Conservation (phyloP, 2,113 vertebrate genomes). For the Nesoenas mayeri region DNA sequence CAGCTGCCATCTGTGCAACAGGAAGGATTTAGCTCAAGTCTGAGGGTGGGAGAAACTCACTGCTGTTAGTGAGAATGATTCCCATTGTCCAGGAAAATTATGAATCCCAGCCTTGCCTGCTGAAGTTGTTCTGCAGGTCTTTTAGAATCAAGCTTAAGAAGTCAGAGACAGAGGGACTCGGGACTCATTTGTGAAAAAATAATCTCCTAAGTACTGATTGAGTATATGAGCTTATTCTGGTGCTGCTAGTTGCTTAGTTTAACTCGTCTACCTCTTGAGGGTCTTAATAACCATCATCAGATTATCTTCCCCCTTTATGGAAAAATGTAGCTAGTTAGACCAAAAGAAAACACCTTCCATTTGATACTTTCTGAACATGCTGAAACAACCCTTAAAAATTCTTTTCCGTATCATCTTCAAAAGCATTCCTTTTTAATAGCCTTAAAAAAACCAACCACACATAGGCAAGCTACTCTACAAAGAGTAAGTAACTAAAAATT, state of each 20-base stretch:
- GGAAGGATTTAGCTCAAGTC: background rate
- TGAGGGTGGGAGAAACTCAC: background rate
- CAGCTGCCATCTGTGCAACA: background rate
- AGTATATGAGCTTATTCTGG: background rate
- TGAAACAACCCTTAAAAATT: background rate
- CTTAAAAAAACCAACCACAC: background rate
- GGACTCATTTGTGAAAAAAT: background rate
- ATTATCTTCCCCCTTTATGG: background rate
- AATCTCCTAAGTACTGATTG: background rate
- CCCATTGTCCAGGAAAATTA: background rate
- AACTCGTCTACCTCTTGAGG: background rate
- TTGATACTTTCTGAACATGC: background rate
- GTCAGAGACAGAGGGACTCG: background rate
- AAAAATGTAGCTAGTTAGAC: background rate
- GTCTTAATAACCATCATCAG: background rate
- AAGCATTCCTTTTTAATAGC: constrained; percentile 16
- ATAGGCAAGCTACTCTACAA: background rate
- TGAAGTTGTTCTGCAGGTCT: background rate
- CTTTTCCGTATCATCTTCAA: background rate
- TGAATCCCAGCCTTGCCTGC: background rate
- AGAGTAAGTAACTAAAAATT: background rate
- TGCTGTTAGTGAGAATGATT: background rate
- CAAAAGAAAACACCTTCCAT: background rate
- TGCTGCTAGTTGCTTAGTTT: background rate
- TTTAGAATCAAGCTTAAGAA: background rate